A percentile compares a stretch with the other conserved stretches of the same genome.
Conservation (phyloP, 2,113 vertebrate species). For the Holacanthus passer region DNA sequence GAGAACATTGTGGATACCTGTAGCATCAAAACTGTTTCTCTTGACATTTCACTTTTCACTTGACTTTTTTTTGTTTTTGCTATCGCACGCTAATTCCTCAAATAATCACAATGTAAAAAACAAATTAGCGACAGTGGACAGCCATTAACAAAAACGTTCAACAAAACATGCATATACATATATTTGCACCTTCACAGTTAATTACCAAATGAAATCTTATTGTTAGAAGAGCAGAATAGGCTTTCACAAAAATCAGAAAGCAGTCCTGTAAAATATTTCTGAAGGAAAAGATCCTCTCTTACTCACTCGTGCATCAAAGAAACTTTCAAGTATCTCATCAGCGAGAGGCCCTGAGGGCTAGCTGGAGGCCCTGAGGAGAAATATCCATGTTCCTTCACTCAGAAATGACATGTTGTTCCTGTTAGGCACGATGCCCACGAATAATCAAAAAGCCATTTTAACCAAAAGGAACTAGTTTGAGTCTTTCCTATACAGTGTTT, state of each 20-base stretch:
- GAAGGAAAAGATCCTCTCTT: neutral
- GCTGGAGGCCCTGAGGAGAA: neutral
- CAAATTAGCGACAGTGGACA: neutral
- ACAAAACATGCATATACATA: too few species aligned
- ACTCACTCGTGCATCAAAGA: constrained; percentile 6
- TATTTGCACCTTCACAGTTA: too few species aligned
- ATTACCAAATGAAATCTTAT: neutral
- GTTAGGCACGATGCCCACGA: neutral
- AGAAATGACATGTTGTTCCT: neutral
- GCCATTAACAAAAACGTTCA: neutral
- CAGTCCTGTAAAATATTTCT: neutral
- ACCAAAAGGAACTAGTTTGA: neutral
- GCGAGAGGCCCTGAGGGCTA: neutral
- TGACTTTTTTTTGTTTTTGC: neutral
- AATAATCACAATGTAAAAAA: neutral
- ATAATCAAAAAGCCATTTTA: neutral
- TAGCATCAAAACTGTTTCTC: too few species aligned
- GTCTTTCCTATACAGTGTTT: neutral
- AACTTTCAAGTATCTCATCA: constrained; percentile 6
- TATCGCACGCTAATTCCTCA: neutral
- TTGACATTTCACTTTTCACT: neutral
- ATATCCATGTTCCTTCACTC: neutral
- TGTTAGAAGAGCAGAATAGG: neutral
- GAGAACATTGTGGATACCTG: neutral
- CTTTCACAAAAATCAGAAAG: neutral